Evolutionary conservation across 2,113 vertebrate species (phyloP), one percentile per base, ranked within the genome.

Genomic region (Gambusia affinis): DNA sequence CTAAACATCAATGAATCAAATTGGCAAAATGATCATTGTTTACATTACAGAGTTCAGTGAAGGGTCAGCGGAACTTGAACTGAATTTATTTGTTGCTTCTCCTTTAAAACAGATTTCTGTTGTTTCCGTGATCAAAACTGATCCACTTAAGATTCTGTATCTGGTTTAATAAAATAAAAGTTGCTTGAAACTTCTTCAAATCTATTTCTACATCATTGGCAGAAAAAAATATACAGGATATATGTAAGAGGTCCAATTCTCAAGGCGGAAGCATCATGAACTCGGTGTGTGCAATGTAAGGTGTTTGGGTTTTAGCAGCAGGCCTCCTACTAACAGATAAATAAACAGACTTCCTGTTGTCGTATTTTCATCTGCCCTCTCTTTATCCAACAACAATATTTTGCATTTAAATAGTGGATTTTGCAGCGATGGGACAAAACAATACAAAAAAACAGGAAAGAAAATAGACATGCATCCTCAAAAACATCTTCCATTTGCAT

Each of bases 391-490:
- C 80, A 91, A 93, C 87, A 94, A 92, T 90, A 88, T 91, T 93
- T 94, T 88, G 87, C 85, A 90, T 89, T 92, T 93, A 91, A 94
- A 92, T 90, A 92, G 84, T 82, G 89, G 92, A 90, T 86, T 67
- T 76, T 89, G 89, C 83, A 72, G 85, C 79, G 84, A 89, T 69
- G 83, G 57, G 80, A 91, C 83, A 87, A 87, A 85, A 85, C 73
- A 85, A 84, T 63, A 80, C 24, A 80, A 71, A 89, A 87, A 85
- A 88, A 92, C 88, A 94, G 91, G 90, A 92, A 94, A 92, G 84
- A 91, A 87, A 91, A 89, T 85, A 79, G 89, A 90, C 88, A 94
- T 91, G 94, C 93, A 92, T 91, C 92, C 89, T 92, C 78, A 91
- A 88, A 91, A 92, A 88, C 89, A 86, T 87, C 72, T 83, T 64